Evolutionary conservation across 2,113 vertebrate genomes (phyloP).

Genomic region (Podarcis raffonei): DNA sequence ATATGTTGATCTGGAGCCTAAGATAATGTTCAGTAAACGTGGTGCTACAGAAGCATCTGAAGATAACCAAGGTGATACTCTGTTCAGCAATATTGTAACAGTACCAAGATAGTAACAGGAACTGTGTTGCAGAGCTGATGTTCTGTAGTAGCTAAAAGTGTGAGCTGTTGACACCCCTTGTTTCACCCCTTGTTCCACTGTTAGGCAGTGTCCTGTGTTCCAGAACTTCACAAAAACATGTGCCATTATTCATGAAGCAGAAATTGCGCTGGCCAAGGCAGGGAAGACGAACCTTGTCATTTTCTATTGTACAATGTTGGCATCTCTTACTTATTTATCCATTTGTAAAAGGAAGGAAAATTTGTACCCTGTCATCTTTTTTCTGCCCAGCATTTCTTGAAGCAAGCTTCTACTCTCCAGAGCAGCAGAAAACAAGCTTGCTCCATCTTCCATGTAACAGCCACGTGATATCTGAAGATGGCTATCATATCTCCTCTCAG

Average conservation of each 20-base stretch:
- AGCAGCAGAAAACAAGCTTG: too few species aligned
- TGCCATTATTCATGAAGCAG: neutral
- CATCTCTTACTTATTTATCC: slow-evolving; percentile 45
- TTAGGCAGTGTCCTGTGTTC: too few species aligned
- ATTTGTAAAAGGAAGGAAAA: slow-evolving; percentile 50
- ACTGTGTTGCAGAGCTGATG: neutral
- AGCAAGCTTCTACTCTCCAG: too few species aligned
- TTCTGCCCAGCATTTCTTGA: slow-evolving; percentile 61
- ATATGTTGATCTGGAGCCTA: neutral
- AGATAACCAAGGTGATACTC: neutral
- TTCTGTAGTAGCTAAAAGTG: neutral
- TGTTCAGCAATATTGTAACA: neutral
- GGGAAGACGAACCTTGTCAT: neutral
- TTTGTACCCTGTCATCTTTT: slow-evolving; percentile 72
- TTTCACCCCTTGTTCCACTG: neutral
- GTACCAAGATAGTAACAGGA: neutral
- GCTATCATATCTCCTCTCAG: too few species aligned
- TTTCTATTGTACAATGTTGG: neutral
- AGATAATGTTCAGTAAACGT: neutral
- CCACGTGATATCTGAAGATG: too few species aligned
- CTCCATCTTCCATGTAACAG: too few species aligned
- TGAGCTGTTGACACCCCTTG: neutral
- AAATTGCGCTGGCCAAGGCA: neutral
- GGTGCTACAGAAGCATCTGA: too few species aligned
- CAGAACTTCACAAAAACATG: neutral